phyloP scores from a whole-genome alignment of 1,140 invertebrate species.

The Orchesella cincta region DNA sequence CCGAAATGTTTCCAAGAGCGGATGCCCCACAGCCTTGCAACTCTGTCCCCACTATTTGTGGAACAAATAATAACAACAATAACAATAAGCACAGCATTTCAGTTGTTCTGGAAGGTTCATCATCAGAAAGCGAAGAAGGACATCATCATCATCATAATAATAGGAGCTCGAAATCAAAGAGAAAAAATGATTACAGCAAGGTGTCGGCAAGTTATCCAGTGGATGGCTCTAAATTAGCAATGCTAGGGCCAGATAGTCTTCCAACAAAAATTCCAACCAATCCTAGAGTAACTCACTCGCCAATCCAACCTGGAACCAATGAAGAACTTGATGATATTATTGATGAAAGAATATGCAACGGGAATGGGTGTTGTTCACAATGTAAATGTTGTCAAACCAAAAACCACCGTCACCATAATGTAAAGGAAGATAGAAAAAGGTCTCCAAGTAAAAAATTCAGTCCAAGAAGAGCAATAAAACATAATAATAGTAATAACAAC shows the following conservation, averaged over 20 bases:
- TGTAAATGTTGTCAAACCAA: background rate
- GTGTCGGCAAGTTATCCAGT: background rate
- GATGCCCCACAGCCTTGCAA: no score
- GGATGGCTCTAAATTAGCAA: background rate
- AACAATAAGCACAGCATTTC: background rate
- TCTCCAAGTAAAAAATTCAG: background rate
- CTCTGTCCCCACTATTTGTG: no score
- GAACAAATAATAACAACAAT: no score
- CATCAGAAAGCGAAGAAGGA: background rate
- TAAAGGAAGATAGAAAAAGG: background rate
- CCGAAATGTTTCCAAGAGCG: no score
- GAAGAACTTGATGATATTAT: background rate
- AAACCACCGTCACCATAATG: no score
- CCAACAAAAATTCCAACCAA: constrained; percentile 2
- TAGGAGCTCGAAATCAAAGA: no score
- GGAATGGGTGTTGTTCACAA: background rate
- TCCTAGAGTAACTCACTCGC: background rate
- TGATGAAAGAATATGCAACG: background rate
- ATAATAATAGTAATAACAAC: background rate
- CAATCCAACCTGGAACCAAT: background rate
- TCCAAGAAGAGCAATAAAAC: background rate
- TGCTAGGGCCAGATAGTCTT: background rate
- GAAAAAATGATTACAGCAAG: no score
- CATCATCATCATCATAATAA: no score
- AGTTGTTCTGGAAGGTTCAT: background rate